Percentiles rank a stretch among this genome's conserved stretches.
Conservation (phyloP, 2,113 vertebrate species). For the Steatornis caripensis region DNA sequence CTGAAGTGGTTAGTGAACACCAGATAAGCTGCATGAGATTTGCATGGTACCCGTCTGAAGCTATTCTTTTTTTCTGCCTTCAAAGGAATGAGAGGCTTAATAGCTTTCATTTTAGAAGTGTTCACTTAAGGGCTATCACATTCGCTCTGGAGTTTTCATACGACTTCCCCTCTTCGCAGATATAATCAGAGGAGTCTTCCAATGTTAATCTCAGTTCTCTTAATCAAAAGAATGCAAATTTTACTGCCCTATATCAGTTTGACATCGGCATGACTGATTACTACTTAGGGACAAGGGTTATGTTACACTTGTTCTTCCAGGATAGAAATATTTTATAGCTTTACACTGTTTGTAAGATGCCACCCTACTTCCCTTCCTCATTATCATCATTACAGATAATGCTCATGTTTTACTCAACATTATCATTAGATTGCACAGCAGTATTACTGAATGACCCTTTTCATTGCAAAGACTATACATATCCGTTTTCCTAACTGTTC, state of each 20-base stretch:
- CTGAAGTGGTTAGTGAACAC: background rate
- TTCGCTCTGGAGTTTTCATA: background rate
- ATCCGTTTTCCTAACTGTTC: background rate
- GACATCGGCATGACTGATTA: slow-evolving; percentile 16
- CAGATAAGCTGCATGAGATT: background rate
- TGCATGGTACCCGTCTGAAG: background rate
- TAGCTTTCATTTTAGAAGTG: background rate
- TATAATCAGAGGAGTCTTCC: background rate
- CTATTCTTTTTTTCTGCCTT: background rate
- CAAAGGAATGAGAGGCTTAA: background rate
- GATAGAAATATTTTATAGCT: background rate
- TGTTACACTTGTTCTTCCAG: background rate
- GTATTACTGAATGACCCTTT: background rate
- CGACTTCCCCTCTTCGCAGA: background rate
- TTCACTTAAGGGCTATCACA: background rate
- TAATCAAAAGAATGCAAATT: slow-evolving; percentile 48
- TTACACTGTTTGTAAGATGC: background rate
- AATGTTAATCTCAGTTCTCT: slow-evolving; percentile 11
- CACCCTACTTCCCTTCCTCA: background rate
- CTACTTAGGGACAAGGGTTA: background rate
- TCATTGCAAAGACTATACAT: background rate
- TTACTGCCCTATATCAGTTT: slow-evolving; percentile 1
- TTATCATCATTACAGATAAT: background rate
- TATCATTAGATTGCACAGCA: background rate
- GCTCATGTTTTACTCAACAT: background rate